A percentile compares a stretch with the other conserved stretches of the same genome.
Conservation (phyloP, 2,888 invertebrate genomes). For the Ochlodes sylvanus region DNA sequence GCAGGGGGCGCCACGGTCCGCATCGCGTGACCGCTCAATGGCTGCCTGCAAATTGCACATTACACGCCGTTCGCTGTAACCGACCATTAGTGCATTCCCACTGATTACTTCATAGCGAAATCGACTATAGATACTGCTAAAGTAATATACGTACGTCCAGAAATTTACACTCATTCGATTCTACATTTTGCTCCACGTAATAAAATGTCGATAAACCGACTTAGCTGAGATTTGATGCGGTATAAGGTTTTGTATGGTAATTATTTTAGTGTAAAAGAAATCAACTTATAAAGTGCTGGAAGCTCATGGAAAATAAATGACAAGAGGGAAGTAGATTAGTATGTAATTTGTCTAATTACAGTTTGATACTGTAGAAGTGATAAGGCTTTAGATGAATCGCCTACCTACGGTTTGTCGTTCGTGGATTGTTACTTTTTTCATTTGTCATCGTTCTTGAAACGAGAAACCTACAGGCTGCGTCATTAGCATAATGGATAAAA, state of each 20-base stretch:
- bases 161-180: conserved; percentile 52
- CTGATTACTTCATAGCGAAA: conserved; percentile 78
- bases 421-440: too few relatives aligned
- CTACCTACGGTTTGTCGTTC: too few relatives aligned
- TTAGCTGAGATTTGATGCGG: conserved; percentile 11
- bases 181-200: conserved; percentile 37
- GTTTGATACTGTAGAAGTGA: too few relatives aligned
- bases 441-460: too few relatives aligned
- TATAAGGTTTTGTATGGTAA: neutral
- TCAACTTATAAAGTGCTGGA: too few relatives aligned
- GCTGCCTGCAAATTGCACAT: conserved; percentile 77
- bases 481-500: too few relatives aligned
- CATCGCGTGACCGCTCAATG: conserved; percentile 75
- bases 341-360: too few relatives aligned
- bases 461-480: too few relatives aligned
- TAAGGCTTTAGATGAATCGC: too few relatives aligned
- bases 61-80: conserved; percentile 76
- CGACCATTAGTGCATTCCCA: conserved; percentile 79
- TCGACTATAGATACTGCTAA: conserved; percentile 73
- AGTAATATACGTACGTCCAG: conserved; percentile 60
- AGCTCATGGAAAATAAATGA: too few relatives aligned
- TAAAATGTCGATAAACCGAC: conserved; percentile 18
- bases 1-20: conserved; percentile 40
- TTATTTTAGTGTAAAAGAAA: neutral
- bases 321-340: too few relatives aligned